Base-by-base conservation (phyloP, 2,888 invertebrate genomes). In the Pheosia tremula region DNA sequence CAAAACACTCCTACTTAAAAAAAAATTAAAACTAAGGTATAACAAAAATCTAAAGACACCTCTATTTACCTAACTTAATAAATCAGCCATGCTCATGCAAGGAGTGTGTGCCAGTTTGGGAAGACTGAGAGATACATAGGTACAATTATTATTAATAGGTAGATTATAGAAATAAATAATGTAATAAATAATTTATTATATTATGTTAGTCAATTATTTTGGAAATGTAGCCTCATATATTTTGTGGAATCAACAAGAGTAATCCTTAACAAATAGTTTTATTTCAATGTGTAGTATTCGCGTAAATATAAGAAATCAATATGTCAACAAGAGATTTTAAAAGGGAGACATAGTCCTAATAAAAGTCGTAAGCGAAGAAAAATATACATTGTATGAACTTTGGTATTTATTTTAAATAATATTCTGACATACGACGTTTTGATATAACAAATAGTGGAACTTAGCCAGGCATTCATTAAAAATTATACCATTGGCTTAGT, bases 11-110 rank as follows among this genome's bases (percentile, higher is more conserved):
- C 4, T 43, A 4, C 43, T 41, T 41, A 9, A 43, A 9, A 5
- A 3, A 43, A 9, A 9, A 9, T 9, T 43, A 9, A 43, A 10
- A 43, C 4, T 1, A 43, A 9, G 47, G 47, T 5, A n/a, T 47
- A n/a, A 47, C 4, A n/a, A 47, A 47, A 47, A 47, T 5, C 47
- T n/a, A n/a, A 47, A 47, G n/a, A 47, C n/a, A n/a, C n/a, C n/a
- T n/a, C n/a, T n/a, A 43, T 43, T 5, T 0, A 58, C 58, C 53
- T 55, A 47, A 55, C 60, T 59, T 52, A 24, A 47, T 59, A 60
- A 59, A 62, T 65, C 37, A 49, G 57, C 37, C 82, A 81, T 83
- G 82, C 82, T 64, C 80, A 76, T 82, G 81, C 80, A 64, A 71
- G 67, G 54, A 55, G 9, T 47, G 1, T 49, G 49, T 49, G 49